Evolutionary conservation across 2,888 invertebrate genomes (phyloP), one percentile per base, ranked within the genome.

Genomic region (Melanostoma scalare): DNA sequence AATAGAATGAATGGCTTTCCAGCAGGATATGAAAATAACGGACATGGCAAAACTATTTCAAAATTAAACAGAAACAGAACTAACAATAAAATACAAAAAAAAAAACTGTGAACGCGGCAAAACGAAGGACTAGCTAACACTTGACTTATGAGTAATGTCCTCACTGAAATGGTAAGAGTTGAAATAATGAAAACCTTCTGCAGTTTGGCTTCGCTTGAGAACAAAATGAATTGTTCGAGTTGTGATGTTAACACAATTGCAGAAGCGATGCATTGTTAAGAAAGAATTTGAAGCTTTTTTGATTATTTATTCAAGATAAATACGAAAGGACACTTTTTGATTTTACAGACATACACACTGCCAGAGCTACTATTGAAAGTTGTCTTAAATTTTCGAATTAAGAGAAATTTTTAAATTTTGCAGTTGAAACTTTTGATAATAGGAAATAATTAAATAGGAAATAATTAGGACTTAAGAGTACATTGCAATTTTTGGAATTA

Each of bases 71-170:
- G 4, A 56, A 46, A 42, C 10, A 63, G 44, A 50, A 58, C 35
- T 6, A 48, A 56, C 4, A 31, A 44, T 9, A n/a, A 40, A 71
- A 50, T 8, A 10, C 9, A 31, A 10, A 2, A 50, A 72, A 72
- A 48, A 30, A 30, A 30, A 20, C 55, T 6, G n/a, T 33, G 42
- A 40, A 31, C 36, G 30, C 10, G 3, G 46, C 10, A 36, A 5
- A 58, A 73, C 44, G 36, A 78, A 46, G 53, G 9, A 75, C 50
- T 35, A 79, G 40, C 42, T 56, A 38, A 61, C 38, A 31, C 63
- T 65, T 65, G 76, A 76, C 63, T 65, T 71, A 65, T 76, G 71
- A 46, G 76, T 58, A 65, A 58, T 71, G 71, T 52, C 50, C 53
- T 56, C 30, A 56, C 9, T 33, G 35, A 55, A 50, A 67, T 44